phyloP scores from a whole-genome alignment of 2,888 invertebrate species.

The Drosophila cracens region DNA sequence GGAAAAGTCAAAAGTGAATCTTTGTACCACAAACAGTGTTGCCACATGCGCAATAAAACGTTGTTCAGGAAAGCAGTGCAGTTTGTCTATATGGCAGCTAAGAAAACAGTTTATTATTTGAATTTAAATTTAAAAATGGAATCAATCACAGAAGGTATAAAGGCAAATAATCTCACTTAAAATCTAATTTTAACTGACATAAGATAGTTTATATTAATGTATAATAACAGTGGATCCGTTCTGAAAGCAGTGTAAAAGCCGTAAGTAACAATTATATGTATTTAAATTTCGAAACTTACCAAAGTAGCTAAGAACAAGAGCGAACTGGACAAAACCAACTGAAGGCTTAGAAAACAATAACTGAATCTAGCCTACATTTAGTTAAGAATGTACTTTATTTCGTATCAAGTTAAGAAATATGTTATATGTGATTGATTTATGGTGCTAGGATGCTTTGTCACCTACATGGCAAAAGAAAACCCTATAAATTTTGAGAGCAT shows the following conservation, averaged over 20 bases:
- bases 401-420: background rate
- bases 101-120: background rate
- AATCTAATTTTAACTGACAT: background rate
- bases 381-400: background rate
- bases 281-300: background rate
- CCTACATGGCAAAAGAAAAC: conserved; percentile 2
- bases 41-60: conserved; percentile 2
- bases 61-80: conserved; percentile 8
- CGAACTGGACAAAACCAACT: background rate
- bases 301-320: background rate
- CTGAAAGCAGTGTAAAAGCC: background rate
- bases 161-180: background rate
- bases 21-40: background rate
- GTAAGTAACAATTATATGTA: background rate
- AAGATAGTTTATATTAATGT: no score
- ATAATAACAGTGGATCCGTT: background rate
- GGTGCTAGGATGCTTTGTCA: background rate
- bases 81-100: no score
- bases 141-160: background rate
- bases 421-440: background rate
- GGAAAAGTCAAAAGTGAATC: background rate
- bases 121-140: background rate
- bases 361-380: background rate
- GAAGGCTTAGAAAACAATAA: no score
- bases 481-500: conserved; percentile 6